These are phyloP conservation scores for Neosilurus mollespiculum DNA, from an alignment of 2,797 vertebrate species.

Conservation along the genomic window DNA sequence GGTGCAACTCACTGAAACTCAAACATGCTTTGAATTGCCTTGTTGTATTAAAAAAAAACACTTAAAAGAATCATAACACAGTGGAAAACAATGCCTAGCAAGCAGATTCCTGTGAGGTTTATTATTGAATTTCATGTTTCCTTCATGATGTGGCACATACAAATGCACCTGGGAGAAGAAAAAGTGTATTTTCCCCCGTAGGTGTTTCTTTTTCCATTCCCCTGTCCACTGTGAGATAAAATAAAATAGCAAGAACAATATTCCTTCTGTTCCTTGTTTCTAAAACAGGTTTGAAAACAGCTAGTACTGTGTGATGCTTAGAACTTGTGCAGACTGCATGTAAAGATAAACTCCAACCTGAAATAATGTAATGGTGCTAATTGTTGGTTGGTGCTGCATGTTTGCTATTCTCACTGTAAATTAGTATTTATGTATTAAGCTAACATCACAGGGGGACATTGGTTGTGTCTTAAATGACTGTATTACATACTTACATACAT, in stretches of 20 bases:
- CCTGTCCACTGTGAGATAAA: conserved; percentile 32
- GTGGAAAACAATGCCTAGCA: neutral
- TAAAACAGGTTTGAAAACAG: conserved; percentile 9
- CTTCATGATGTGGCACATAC: neutral
- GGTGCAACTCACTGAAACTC: neutral
- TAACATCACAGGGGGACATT: neutral
- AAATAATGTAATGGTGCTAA: no score
- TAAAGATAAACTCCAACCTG: neutral
- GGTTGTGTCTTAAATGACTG: no score
- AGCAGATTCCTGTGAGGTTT: neutral
- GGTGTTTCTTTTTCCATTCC: conserved; percentile 25
- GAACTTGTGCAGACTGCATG: conserved; percentile 32
- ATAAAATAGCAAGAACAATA: conserved; percentile 22
- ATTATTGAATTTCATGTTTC: conserved; percentile 14
- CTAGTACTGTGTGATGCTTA: conserved; percentile 15
- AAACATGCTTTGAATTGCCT: neutral
- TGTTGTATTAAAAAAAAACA: neutral
- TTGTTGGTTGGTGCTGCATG: neutral
- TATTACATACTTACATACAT: no score
- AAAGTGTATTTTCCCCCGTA: conserved; percentile 10
- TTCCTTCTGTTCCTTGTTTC: conserved; percentile 25
- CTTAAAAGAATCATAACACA: conserved; percentile 5
- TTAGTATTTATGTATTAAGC: neutral
- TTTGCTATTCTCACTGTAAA: neutral
- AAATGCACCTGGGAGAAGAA: neutral